Evolutionary conservation across 2,888 invertebrate species (phyloP).

Genomic region (Ichneumoninae sp.): DNA sequence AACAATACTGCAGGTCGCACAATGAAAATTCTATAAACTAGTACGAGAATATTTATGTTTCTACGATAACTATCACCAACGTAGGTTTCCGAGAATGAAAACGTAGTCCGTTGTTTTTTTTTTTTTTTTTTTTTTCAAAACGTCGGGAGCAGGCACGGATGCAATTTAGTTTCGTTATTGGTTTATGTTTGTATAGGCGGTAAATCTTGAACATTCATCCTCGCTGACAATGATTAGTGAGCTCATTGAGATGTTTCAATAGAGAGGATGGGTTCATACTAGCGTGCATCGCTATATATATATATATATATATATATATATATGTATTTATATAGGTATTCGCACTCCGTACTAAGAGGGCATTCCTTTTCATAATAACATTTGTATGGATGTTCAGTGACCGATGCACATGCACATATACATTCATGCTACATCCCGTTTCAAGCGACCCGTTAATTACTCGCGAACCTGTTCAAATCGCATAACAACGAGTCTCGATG

Average conservation of each 20-base stretch:
- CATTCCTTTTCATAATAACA: constrained; percentile 51
- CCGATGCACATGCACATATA: constrained; percentile 74
- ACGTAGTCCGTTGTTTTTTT: constrained; percentile 9
- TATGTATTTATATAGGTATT: constrained; percentile 2
- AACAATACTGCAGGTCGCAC: constrained; percentile 53
- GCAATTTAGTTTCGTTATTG: constrained; percentile 29
- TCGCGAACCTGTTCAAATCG: constrained; percentile 16
- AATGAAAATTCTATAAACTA: constrained; percentile 51
- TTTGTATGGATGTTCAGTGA: constrained; percentile 56
- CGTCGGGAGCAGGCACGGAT: constrained; percentile 47
- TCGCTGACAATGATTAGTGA: background rate
- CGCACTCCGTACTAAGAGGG: constrained; percentile 44
- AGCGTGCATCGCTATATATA: constrained; percentile 27
- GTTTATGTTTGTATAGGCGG: constrained; percentile 7
- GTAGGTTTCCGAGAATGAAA: constrained; percentile 12
- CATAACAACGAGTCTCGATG: constrained; percentile 2
- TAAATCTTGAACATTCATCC: background rate
- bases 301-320: too few species aligned
- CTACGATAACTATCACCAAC: constrained; percentile 46
- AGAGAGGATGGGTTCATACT: constrained; percentile 15
- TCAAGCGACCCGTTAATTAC: constrained; percentile 71
- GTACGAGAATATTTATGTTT: constrained; percentile 47
- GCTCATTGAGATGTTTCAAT: background rate
- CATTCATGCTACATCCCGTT: constrained; percentile 69
- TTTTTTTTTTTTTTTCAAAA: constrained; percentile 14